Percentiles rank a stretch among this genome's conserved stretches.
Evolutionary conservation across 2,113 vertebrate species (phyloP).

Genomic region (Egretta garzetta): DNA sequence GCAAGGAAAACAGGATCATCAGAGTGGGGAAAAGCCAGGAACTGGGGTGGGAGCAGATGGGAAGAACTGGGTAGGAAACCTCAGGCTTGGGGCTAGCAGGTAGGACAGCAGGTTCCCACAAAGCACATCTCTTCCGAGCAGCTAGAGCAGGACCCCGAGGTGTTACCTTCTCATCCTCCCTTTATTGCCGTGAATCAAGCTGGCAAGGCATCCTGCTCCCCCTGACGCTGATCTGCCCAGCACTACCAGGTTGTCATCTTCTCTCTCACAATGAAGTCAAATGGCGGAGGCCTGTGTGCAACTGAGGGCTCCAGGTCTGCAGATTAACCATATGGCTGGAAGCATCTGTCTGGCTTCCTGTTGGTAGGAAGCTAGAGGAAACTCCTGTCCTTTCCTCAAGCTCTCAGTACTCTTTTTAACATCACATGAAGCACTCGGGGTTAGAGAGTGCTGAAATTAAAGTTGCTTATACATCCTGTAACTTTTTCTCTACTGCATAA

Average conservation of each 20-base stretch:
- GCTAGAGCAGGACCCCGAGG: not conserved
- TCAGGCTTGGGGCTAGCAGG: not conserved
- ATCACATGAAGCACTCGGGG: rapidly evolving
- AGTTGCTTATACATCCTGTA: not conserved
- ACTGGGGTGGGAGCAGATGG: not conserved
- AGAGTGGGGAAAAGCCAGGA: not conserved
- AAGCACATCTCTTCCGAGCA: not conserved
- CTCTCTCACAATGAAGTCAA: not conserved
- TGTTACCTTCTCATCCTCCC: not conserved
- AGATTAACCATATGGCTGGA: not conserved
- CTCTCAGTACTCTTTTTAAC: not conserved
- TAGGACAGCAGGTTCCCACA: not conserved
- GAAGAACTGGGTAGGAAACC: not conserved
- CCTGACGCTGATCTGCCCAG: not conserved
- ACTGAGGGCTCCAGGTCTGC: not conserved
- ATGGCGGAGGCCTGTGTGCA: rapidly evolving
- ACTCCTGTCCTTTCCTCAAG: not conserved
- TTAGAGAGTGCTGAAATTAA: not conserved
- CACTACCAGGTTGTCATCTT: not conserved
- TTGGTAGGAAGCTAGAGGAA: not conserved
- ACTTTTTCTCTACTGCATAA: not conserved
- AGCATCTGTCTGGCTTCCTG: not conserved
- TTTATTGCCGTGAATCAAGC: not conserved
- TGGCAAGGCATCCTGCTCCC: not conserved
- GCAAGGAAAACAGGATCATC: not conserved